phyloP scores from a whole-genome alignment of 2,888 invertebrate species.

The Drosophila paranaensis region DNA sequence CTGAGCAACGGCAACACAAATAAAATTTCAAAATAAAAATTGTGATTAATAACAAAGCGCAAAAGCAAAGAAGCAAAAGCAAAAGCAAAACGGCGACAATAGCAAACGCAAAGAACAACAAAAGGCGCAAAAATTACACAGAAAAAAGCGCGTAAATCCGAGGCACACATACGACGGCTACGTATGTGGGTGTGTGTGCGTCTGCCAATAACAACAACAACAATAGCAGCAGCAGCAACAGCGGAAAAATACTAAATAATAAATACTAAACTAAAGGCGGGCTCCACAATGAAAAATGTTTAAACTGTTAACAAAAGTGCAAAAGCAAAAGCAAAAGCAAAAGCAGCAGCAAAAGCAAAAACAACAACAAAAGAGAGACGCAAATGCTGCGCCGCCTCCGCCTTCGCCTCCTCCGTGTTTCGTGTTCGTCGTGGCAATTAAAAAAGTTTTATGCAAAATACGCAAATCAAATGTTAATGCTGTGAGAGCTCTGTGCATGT shows the following conservation, averaged over 20 bases:
- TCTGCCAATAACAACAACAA: too few species aligned
- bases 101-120: conserved; percentile 43
- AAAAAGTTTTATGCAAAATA: conserved; percentile 62
- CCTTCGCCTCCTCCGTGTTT: conserved; percentile 24
- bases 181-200: conserved; percentile 2
- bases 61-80: conserved; percentile 23
- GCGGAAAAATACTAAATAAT: conserved; percentile 29
- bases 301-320: conserved; percentile 59
- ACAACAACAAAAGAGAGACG: conserved; percentile 42
- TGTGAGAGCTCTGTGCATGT: conserved; percentile 33
- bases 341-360: conserved; percentile 14
- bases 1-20: conserved; percentile 55
- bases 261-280: conserved; percentile 40
- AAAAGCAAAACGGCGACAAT: conserved; percentile 22
- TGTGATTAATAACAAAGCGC: conserved; percentile 75
- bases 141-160: conserved; percentile 51
- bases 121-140: conserved; percentile 27
- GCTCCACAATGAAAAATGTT: conserved; percentile 63
- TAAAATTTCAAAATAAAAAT: conserved; percentile 78
- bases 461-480: conserved; percentile 56
- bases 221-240: too few species aligned
- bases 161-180: conserved; percentile 8
- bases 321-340: conserved; percentile 33
- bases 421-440: conserved; percentile 68
- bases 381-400: conserved; percentile 44